Evolutionary conservation across 1,140 invertebrate genomes (phyloP).

Genomic region (Scaptomyza montana): DNA sequence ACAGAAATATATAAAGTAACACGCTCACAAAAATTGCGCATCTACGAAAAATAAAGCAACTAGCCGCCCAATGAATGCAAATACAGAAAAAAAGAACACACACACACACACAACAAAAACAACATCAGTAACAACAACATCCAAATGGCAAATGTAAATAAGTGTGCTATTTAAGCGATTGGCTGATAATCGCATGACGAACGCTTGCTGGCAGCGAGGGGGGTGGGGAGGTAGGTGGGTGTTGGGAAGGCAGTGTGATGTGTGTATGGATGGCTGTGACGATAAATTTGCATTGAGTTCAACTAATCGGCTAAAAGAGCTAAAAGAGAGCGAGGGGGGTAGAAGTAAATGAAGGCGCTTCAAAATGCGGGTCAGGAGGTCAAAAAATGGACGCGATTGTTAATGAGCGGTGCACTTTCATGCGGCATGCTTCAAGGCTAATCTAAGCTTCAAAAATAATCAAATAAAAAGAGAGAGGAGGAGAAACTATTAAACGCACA

Average conservation of each 20-base stretch:
- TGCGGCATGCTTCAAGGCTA: slow-evolving; percentile 42
- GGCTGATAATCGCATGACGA: slow-evolving; percentile 81
- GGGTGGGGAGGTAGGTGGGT: slow-evolving; percentile 14
- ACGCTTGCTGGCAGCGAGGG: too few relatives aligned
- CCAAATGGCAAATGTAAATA: slow-evolving; percentile 71
- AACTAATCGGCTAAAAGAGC: slow-evolving; percentile 14
- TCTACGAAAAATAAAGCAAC: slow-evolving; percentile 69
- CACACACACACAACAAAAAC: slow-evolving; percentile 47
- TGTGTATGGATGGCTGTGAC: slow-evolving; percentile 40
- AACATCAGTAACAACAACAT: slow-evolving; percentile 30
- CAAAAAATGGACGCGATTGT: slow-evolving; percentile 24
- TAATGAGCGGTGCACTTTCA: slow-evolving; percentile 13
- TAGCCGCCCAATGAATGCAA: too few relatives aligned
- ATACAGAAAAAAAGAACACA: slow-evolving; percentile 58
- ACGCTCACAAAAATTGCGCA: slow-evolving; percentile 82
- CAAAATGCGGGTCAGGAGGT: slow-evolving; percentile 69
- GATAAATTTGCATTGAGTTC: slow-evolving; percentile 76
- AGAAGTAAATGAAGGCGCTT: not conserved
- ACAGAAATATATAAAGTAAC: slow-evolving; percentile 72
- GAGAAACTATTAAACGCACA: not conserved
- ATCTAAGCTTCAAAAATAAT: not conserved
- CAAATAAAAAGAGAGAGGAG: not conserved
- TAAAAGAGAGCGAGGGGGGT: not conserved
- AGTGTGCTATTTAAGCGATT: slow-evolving; percentile 81
- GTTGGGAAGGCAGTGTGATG: slow-evolving; percentile 43